phyloP scores from a whole-genome alignment of 2,113 vertebrate genomes.

The Isichthys henryi region DNA sequence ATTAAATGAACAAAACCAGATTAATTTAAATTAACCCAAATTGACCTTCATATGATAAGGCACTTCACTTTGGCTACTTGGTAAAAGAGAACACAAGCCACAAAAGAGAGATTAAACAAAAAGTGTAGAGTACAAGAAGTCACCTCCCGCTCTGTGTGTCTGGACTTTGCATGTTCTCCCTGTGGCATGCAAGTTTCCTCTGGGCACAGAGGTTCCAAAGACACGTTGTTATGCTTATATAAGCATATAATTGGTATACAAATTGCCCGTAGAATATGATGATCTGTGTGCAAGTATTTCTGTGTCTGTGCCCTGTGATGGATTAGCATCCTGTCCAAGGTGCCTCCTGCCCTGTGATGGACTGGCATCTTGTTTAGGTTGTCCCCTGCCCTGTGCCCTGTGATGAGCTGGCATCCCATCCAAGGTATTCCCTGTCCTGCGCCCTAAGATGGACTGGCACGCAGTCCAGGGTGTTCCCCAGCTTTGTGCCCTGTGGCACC shows the following conservation, averaged over 20 bases:
- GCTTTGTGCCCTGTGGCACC: neutral
- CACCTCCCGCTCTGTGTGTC: neutral
- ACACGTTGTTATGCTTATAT: neutral
- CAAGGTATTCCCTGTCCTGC: neutral
- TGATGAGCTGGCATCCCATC: neutral
- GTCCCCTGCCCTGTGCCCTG: neutral
- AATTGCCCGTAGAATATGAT: no score
- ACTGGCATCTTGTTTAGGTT: neutral
- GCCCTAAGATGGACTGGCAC: neutral
- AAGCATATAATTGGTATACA: neutral
- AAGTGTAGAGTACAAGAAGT: neutral
- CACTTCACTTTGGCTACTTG: neutral
- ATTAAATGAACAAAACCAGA: neutral
- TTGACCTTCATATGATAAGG: neutral
- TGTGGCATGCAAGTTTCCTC: neutral
- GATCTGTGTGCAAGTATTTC: neutral
- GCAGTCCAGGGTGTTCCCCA: neutral
- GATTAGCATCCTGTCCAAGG: neutral
- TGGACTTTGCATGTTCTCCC: neutral
- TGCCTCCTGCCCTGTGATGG: neutral
- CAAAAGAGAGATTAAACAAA: neutral
- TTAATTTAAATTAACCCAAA: neutral
- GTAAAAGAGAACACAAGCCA: neutral
- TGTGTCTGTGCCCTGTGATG: neutral
- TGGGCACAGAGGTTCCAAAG: neutral